A percentile compares a stretch with the other conserved stretches of the same genome.
These are phyloP conservation scores for Mesorhabditis spiculigera DNA, from an alignment of 2,888 invertebrate species.

Conservation along the genomic window DNA sequence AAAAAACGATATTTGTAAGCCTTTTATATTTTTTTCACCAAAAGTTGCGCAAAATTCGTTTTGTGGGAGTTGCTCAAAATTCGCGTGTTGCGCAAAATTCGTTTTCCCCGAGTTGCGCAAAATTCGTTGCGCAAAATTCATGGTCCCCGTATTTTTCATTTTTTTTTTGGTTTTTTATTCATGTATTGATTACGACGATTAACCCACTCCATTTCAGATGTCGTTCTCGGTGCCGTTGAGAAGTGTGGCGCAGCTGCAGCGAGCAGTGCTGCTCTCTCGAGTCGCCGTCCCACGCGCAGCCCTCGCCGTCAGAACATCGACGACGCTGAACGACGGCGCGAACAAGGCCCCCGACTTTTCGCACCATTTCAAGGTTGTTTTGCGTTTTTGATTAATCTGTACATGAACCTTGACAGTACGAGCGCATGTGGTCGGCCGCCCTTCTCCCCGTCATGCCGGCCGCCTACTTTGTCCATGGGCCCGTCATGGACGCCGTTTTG, in stretches of 20 bases:
- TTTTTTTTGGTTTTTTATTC: background rate
- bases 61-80: too few relatives aligned
- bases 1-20: too few relatives aligned
- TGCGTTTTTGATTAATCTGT: background rate
- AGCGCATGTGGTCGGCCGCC: constrained; percentile 59
- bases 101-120: too few relatives aligned
- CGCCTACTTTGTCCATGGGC: constrained; percentile 60
- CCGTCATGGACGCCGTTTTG: constrained; percentile 60
- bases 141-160: too few relatives aligned
- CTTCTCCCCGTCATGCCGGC: constrained; percentile 62
- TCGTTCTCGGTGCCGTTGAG: background rate
- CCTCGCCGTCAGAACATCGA: constrained; percentile 13
- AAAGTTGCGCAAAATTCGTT: too few relatives aligned
- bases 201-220: constrained; percentile 1
- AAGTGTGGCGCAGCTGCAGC: background rate
- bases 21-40: too few relatives aligned
- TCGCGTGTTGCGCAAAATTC: too few relatives aligned
- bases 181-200: background rate
- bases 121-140: too few relatives aligned
- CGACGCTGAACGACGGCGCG: constrained; percentile 42
- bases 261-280: background rate
- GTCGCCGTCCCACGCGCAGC: constrained; percentile 20
- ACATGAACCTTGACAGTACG: constrained; percentile 57
- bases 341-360: constrained; percentile 44
- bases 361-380: constrained; percentile 36